A percentile compares a stretch with the other conserved stretches of the same genome.
These are phyloP conservation scores for Mellilla xanthometata DNA, from an alignment of 2,888 invertebrate species.

Conservation along the genomic window DNA sequence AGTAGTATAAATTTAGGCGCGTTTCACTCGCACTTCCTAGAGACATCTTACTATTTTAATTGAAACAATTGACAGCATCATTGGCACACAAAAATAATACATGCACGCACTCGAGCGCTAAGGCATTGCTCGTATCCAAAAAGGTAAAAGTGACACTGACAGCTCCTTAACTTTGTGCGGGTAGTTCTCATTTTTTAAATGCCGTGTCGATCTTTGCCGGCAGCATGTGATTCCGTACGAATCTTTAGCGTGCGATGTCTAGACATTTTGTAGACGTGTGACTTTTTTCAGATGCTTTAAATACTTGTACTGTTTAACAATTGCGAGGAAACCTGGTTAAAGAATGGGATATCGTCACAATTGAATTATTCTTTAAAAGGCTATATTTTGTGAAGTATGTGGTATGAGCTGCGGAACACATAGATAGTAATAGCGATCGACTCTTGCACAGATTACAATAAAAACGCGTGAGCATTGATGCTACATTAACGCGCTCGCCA, in stretches of 20 bases:
- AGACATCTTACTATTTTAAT: conserved; percentile 24
- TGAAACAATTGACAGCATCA: conserved; percentile 35
- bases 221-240: conserved; percentile 12
- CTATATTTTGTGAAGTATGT: too few species aligned
- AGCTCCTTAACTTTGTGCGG: conserved; percentile 23
- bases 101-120: conserved; percentile 26
- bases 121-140: conserved; percentile 23
- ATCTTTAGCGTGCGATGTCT: conserved; percentile 12
- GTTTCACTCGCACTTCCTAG: conserved; percentile 10
- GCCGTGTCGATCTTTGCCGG: conserved; percentile 13
- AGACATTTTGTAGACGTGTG: conserved; percentile 14
- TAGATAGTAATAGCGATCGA: conserved; percentile 54
- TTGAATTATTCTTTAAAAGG: too few species aligned
- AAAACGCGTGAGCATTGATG: conserved; percentile 61
- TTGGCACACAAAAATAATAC: conserved; percentile 33
- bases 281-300: conserved; percentile 6
- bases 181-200: conserved; percentile 18
- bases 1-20: conserved; percentile 29
- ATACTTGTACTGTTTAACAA: not conserved
- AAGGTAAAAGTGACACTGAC: conserved; percentile 31
- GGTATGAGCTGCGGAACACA: conserved; percentile 42
- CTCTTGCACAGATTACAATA: conserved; percentile 63
- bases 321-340: conserved; percentile 1
- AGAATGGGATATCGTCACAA: too few species aligned
- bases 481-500: conserved; percentile 80